These are phyloP conservation scores for Hirtodrosophila histrioides DNA, from an alignment of 2,888 invertebrate species.

Conservation along the genomic window DNA sequence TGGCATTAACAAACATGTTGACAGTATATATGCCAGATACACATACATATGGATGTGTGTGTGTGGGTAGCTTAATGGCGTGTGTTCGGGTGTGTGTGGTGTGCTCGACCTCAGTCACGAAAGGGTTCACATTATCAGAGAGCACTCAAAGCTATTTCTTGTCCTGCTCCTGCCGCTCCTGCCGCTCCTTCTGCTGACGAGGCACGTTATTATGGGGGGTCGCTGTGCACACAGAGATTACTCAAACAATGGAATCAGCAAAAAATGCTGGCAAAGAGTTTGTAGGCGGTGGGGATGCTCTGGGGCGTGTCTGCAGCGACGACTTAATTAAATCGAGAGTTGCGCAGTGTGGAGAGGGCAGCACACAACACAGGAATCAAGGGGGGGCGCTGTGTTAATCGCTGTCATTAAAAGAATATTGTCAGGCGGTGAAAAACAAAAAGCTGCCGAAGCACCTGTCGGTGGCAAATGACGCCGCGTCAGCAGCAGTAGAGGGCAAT, in stretches of 20 bases:
- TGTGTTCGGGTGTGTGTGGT: conserved; percentile 5
- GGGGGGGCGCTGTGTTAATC: conserved; percentile 64
- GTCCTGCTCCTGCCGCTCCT: neutral
- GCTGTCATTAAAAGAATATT: conserved; percentile 78
- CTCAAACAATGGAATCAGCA: conserved; percentile 78
- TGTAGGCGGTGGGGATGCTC: neutral
- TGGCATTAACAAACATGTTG: conserved; percentile 78
- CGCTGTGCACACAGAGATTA: conserved; percentile 72
- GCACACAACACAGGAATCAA: neutral
- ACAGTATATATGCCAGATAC: conserved; percentile 68
- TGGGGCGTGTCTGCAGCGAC: conserved; percentile 51
- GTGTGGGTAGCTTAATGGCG: conserved; percentile 1
- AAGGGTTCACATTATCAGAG: conserved; percentile 41
- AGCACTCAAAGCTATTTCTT: conserved; percentile 21
- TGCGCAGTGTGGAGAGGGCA: conserved; percentile 4
- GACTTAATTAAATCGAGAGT: conserved; percentile 74
- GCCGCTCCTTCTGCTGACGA: conserved; percentile 54
- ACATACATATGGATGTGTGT: conserved; percentile 27
- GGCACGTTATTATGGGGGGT: conserved; percentile 47
- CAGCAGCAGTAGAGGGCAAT: conserved; percentile 50
- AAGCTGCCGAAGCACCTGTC: conserved; percentile 64
- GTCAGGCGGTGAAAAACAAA: conserved; percentile 68
- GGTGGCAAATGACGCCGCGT: conserved; percentile 8
- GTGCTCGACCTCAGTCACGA: conserved; percentile 11
- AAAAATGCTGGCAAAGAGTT: conserved; percentile 50